Evolutionary conservation across 37 sponge, comb jelly and placozoan species (phyloP).

Genomic region (Petrosia ficiformis): DNA sequence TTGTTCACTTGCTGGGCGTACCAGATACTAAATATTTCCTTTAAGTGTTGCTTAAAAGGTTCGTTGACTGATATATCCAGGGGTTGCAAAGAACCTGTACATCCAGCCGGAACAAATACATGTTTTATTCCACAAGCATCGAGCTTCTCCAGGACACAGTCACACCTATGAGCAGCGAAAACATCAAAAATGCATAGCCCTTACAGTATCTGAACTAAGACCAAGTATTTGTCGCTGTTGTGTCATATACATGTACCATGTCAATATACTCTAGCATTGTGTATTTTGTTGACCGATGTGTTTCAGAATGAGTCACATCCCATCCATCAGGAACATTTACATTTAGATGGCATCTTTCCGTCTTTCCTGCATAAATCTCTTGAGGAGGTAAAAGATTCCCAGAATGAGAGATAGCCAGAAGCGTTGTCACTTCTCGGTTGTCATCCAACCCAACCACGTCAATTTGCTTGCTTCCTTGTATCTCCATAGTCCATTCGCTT

Average conservation of each 20-base stretch:
- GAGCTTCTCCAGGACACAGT: background rate
- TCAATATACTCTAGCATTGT: slow-evolving; percentile 27
- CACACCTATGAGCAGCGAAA: background rate
- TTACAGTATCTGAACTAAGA: background rate
- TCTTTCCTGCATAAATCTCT: slow-evolving; percentile 14
- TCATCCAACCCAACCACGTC: slow-evolving; percentile 16
- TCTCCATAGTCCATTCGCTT: slow-evolving; percentile 23
- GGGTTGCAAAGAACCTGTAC: slow-evolving; percentile 20
- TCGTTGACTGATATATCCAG: slow-evolving; percentile 12
- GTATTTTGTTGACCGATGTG: slow-evolving; percentile 21
- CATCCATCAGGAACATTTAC: slow-evolving; percentile 10
- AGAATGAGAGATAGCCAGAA: background rate
- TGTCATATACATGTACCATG: background rate
- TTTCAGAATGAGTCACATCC: slow-evolving; percentile 26
- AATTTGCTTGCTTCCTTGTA: slow-evolving; percentile 23
- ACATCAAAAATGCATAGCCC: background rate
- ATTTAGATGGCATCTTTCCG: slow-evolving; percentile 13
- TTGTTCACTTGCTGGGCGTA: too few species aligned
- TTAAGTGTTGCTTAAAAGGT: background rate
- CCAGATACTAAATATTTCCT: background rate
- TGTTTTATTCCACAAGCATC: background rate
- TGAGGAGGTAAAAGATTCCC: background rate
- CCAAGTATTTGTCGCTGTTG: background rate
- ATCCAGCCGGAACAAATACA: slow-evolving; percentile 22
- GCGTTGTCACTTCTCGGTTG: slow-evolving; percentile 19